These are phyloP conservation scores for Crotalus adamanteus DNA, from an alignment of 2,797 vertebrate genomes.

Conservation along the genomic window DNA sequence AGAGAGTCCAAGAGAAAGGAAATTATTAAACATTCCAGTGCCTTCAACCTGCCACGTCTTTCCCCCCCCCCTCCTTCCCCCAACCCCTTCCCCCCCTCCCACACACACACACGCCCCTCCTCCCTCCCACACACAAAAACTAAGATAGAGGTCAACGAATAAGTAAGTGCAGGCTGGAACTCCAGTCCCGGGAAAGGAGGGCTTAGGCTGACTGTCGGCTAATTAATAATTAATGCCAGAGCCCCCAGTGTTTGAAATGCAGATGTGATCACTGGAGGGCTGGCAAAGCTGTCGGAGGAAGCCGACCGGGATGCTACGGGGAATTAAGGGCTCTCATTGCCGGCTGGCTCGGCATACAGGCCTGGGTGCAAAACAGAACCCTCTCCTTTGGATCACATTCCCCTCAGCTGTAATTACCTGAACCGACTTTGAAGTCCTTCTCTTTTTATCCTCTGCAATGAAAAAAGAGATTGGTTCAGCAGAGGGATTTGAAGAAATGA, in stretches of 20 bases:
- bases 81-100: too few species aligned
- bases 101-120: background rate
- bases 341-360: conserved; percentile 78
- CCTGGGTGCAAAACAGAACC: conserved; percentile 82
- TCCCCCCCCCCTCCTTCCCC: too few species aligned
- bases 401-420: conserved; percentile 90
- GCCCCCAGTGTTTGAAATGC: conserved; percentile 97
- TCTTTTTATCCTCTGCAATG: conserved; percentile 83
- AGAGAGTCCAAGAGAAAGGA: conserved; percentile 71
- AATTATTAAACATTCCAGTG: conserved; percentile 78
- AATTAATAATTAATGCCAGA: conserved; percentile 99
- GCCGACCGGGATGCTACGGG: conserved; percentile 83
- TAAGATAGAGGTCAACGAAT: conserved; percentile 86
- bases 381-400: conserved; percentile 86
- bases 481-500: conserved; percentile 81
- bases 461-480: conserved; percentile 81
- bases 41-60: conserved; percentile 25
- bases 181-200: conserved; percentile 80
- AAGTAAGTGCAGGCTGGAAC: conserved; percentile 86
- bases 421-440: conserved; percentile 85
- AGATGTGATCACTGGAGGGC: conserved; percentile 96
- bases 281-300: conserved; percentile 89
- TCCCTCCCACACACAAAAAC: conserved; percentile 67
- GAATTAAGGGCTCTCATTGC: conserved; percentile 79
- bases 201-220: conserved; percentile 88